These are phyloP conservation scores for Tenthredo livida DNA, from an alignment of 2,888 invertebrate species.

Conservation along the genomic window DNA sequence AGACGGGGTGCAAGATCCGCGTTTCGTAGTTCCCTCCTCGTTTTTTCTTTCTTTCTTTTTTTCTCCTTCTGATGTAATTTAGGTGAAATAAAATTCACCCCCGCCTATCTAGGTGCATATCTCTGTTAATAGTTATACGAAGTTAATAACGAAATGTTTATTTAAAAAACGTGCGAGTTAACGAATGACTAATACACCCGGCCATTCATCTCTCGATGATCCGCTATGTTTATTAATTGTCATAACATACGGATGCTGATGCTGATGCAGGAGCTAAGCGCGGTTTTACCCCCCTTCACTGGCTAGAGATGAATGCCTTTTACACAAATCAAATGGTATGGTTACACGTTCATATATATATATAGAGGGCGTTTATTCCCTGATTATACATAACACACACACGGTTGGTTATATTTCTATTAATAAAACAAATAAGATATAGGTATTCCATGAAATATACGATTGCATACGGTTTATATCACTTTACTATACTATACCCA, in stretches of 20 bases:
- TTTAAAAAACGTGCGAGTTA: conserved; percentile 61
- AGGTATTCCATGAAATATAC: not conserved
- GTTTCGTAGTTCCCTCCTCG: not conserved
- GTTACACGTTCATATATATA: not conserved
- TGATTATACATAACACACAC: not conserved
- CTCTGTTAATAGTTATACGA: conserved; percentile 63
- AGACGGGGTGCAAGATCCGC: not conserved
- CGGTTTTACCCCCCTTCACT: not conserved
- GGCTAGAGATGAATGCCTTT: conserved; percentile 5
- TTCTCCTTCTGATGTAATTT: no score
- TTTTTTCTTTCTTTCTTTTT: not conserved
- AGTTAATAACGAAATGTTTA: conserved; percentile 74
- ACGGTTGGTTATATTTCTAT: conserved; percentile 27
- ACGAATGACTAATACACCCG: conserved; percentile 58
- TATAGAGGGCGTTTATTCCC: not conserved
- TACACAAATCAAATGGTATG: conserved; percentile 29
- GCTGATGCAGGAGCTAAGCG: not conserved
- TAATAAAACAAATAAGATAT: conserved; percentile 39
- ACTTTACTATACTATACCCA: not conserved
- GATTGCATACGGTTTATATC: conserved; percentile 15
- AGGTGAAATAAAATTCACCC: no score
- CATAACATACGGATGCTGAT: conserved; percentile 68
- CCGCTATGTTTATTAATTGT: conserved; percentile 69
- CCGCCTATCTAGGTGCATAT: not conserved
- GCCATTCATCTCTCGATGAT: conserved; percentile 65